Evolutionary conservation across 2,797 vertebrate species (phyloP).

Genomic region (Rhyacichthys aspro): DNA sequence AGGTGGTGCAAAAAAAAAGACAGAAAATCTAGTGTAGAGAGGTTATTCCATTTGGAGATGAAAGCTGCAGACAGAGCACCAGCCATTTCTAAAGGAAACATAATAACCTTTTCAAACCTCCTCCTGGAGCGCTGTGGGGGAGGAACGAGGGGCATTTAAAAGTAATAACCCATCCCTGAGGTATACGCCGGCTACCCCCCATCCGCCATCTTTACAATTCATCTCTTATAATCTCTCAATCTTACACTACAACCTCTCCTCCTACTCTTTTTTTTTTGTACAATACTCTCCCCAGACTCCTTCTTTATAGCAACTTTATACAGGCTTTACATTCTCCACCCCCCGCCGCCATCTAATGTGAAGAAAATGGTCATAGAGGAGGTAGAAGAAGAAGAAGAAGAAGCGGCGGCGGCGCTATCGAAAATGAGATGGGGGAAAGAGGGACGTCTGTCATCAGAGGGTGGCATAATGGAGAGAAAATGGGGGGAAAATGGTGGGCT

Average conservation of each 20-base stretch:
- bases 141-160: constrained; percentile 69
- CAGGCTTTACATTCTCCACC: constrained; percentile 11
- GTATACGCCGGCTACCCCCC: constrained; percentile 44
- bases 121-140: constrained; percentile 60
- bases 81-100: constrained; percentile 77
- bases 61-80: constrained; percentile 66
- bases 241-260: constrained; percentile 19
- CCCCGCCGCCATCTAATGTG: constrained; percentile 29
- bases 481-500: constrained; percentile 17
- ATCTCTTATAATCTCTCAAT: constrained; percentile 52
- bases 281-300: constrained; percentile 8
- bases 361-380: constrained; percentile 41
- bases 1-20: constrained; percentile 46
- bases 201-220: constrained; percentile 50
- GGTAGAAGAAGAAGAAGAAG: too few species aligned
- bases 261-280: constrained; percentile 2
- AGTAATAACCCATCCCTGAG: constrained; percentile 74
- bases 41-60: constrained; percentile 77
- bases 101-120: constrained; percentile 79
- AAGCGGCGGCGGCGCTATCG: too few species aligned
- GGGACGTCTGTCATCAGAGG: constrained; percentile 10
- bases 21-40: constrained; percentile 54
- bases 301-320: constrained; percentile 5
- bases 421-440: constrained; percentile 18
- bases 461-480: constrained; percentile 27